Conservation (phyloP, 2,888 invertebrate species). For the Muschampia plurimacula region DNA sequence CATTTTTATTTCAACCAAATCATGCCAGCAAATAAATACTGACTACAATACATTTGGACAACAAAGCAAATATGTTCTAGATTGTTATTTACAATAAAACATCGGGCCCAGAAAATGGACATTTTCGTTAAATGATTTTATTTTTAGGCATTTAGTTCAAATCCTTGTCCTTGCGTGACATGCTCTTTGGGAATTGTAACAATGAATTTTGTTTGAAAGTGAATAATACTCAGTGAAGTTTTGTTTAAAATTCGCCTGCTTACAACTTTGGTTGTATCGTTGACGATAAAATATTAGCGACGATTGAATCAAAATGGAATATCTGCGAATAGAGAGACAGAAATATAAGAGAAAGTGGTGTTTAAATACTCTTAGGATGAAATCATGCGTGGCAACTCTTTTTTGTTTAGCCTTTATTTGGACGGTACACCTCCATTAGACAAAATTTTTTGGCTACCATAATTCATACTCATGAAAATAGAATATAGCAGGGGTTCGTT, state of each 20-base stretch:
- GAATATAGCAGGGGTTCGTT: no score
- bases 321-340: no score
- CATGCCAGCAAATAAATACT: constrained; percentile 59
- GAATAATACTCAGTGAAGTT: constrained; percentile 24
- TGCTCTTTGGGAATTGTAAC: constrained; percentile 28
- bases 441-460: no score
- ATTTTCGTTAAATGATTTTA: constrained; percentile 42
- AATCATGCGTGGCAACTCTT: no score
- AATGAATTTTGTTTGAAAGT: constrained; percentile 10
- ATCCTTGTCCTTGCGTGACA: constrained; percentile 24
- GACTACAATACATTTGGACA: constrained; percentile 68
- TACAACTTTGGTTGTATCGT: neutral
- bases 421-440: no score
- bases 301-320: no score
- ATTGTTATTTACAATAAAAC: constrained; percentile 62
- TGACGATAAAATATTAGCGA: neutral
- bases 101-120: constrained; percentile 53
- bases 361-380: no score
- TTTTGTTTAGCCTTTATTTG: no score
- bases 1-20: constrained; percentile 70
- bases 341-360: no score
- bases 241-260: constrained; percentile 26
- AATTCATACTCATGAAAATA: no score
- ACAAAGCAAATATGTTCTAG: constrained; percentile 51
- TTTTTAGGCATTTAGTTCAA: constrained; percentile 23